phyloP scores from a whole-genome alignment of 2,113 vertebrate genomes.

The Hypocryptadius cinnamomeus region DNA sequence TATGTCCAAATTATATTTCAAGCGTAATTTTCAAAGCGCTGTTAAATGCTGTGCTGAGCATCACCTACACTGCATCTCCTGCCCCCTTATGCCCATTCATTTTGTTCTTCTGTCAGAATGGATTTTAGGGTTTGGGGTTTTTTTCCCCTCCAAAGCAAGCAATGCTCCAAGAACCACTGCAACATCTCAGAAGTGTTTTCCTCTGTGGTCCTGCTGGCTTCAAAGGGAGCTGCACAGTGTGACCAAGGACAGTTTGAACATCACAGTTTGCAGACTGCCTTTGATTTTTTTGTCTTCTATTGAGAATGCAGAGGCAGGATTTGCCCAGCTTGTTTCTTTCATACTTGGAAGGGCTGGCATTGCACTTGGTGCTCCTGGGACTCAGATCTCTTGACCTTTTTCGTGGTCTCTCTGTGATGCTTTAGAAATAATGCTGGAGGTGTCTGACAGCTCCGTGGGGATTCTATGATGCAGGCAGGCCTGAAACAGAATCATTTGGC shows the following conservation, averaged over 20 bases:
- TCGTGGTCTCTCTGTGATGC: neutral
- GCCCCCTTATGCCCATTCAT: neutral
- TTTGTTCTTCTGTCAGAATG: neutral
- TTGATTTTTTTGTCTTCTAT: neutral
- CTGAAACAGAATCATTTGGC: neutral
- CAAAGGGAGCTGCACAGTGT: neutral
- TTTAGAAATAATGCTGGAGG: neutral
- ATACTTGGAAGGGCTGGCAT: neutral
- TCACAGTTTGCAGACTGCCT: neutral
- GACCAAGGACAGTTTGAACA: neutral
- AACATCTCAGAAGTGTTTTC: neutral
- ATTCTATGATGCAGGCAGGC: neutral
- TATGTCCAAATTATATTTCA: neutral
- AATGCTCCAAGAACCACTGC: neutral
- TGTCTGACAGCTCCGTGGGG: neutral
- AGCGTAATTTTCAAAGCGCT: neutral
- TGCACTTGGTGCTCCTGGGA: neutral
- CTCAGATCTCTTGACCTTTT: neutral
- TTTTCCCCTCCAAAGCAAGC: neutral
- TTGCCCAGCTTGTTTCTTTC: neutral
- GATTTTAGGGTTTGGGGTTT: neutral
- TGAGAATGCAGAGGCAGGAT: neutral
- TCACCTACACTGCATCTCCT: neutral
- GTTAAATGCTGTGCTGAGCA: neutral
- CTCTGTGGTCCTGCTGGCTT: neutral